A percentile compares a stretch with the other conserved stretches of the same genome.
Conservation (phyloP, 2,113 vertebrate species). For the Lepus timidus region DNA sequence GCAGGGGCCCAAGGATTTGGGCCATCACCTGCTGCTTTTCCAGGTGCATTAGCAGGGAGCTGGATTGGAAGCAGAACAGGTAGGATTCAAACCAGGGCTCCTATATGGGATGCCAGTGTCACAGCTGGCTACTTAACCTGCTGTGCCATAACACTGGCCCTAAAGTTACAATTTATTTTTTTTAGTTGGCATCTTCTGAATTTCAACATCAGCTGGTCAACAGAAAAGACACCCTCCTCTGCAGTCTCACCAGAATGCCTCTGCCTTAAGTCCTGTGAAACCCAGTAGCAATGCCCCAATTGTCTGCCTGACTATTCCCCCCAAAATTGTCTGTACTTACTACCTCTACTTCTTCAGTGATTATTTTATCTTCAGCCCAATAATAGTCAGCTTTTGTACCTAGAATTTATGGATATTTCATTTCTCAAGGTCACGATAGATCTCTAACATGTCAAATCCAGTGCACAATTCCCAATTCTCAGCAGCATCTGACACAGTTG, state of each 20-base stretch:
- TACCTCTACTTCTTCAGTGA: background rate
- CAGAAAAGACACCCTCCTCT: background rate
- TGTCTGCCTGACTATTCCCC: background rate
- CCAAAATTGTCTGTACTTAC: background rate
- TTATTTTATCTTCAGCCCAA: constrained; percentile 14
- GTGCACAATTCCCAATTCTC: constrained; percentile 24
- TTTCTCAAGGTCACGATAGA: background rate
- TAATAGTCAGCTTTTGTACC: background rate
- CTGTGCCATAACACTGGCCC: too few relatives aligned
- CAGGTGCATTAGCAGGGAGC: too few relatives aligned
- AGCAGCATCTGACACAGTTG: background rate
- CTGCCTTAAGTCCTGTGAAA: background rate
- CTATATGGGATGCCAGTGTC: too few relatives aligned
- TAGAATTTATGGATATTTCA: background rate
- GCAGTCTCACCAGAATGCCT: background rate
- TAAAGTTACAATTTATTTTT: background rate
- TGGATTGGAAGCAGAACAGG: too few relatives aligned
- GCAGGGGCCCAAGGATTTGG: too few relatives aligned
- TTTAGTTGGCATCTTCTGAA: background rate
- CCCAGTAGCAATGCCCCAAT: background rate
- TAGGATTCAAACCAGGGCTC: too few relatives aligned
- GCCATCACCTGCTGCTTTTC: too few relatives aligned
- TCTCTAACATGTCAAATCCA: background rate
- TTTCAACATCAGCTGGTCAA: background rate
- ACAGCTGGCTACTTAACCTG: too few relatives aligned